Evolutionary conservation across 2,113 vertebrate genomes (phyloP).

Genomic region (Danionella cerebrum): DNA sequence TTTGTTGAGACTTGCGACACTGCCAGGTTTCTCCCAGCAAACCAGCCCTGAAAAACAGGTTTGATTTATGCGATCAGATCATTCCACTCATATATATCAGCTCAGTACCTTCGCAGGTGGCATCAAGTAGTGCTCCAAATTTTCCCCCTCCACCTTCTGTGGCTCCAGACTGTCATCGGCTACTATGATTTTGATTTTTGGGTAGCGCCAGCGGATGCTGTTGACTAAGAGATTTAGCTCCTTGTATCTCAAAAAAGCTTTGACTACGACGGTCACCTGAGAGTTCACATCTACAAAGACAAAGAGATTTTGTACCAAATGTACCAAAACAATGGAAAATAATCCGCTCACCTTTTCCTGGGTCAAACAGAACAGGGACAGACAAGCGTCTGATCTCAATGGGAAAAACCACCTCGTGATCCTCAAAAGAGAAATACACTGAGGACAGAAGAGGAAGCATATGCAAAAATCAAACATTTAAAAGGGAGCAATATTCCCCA

Average conservation of each 20-base stretch:
- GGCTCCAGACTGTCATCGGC: slow-evolving; percentile 29
- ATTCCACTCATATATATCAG: too few species aligned
- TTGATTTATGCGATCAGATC: too few species aligned
- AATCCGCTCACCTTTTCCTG: slow-evolving; percentile 42
- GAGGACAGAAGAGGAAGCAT: background rate
- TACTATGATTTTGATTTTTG: slow-evolving; percentile 29
- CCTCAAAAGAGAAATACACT: slow-evolving; percentile 50
- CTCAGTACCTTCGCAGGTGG: slow-evolving; percentile 67
- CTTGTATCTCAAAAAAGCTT: slow-evolving; percentile 29
- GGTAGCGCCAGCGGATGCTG: slow-evolving; percentile 15
- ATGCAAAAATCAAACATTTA: background rate
- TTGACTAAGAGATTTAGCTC: slow-evolving; percentile 14
- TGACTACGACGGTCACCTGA: slow-evolving; percentile 22
- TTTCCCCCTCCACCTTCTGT: slow-evolving; percentile 13
- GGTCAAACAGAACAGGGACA: slow-evolving; percentile 57
- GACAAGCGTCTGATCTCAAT: slow-evolving; percentile 51
- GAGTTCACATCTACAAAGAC: slow-evolving; percentile 23
- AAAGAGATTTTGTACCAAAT: background rate
- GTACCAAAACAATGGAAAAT: too few species aligned
- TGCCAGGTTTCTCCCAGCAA: slow-evolving; percentile 70
- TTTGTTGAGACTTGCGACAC: slow-evolving; percentile 72
- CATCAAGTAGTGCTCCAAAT: slow-evolving; percentile 56
- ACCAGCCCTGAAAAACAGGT: slow-evolving; percentile 64
- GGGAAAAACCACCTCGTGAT: slow-evolving; percentile 54
- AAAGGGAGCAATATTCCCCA: too few species aligned